These are phyloP conservation scores for Ariopsis seemanni DNA, from an alignment of 2,113 vertebrate species.

Conservation along the genomic window DNA sequence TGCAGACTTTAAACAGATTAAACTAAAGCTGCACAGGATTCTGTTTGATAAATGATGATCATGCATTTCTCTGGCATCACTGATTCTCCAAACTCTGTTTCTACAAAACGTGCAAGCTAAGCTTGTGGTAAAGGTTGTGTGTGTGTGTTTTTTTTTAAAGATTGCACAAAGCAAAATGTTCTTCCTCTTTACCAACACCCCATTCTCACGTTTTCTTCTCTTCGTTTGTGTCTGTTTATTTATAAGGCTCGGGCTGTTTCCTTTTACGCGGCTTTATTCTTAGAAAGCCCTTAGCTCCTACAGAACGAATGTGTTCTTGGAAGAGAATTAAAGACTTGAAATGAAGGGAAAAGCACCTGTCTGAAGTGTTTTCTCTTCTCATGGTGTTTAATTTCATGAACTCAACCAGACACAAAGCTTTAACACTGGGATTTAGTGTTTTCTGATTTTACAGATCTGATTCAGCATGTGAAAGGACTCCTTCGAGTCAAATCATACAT, in stretches of 20 bases:
- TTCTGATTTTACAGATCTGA: not conserved
- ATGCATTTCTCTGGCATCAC: not conserved
- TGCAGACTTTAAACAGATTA: not conserved
- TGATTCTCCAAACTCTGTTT: not conserved
- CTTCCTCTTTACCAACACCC: not conserved
- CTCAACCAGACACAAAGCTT: not conserved
- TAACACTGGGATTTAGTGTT: not conserved
- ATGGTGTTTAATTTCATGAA: not conserved
- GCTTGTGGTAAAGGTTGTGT: not conserved
- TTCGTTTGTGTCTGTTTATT: too few relatives aligned
- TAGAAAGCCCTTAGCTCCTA: not conserved
- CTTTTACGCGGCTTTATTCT: not conserved
- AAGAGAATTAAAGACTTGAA: slow-evolving; percentile 15
- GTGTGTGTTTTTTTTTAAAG: not conserved
- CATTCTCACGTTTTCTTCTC: not conserved
- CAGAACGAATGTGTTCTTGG: not conserved
- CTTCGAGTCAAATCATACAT: not conserved
- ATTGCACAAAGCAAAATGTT: not conserved
- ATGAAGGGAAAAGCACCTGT: not conserved
- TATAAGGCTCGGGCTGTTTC: not conserved
- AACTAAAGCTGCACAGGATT: not conserved
- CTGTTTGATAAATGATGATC: not conserved
- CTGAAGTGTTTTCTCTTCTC: not conserved
- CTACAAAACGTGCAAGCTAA: not conserved
- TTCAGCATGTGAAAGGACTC: not conserved